Evolutionary conservation across 2,888 invertebrate genomes (phyloP).

Genomic region (Tinea pellionella): DNA sequence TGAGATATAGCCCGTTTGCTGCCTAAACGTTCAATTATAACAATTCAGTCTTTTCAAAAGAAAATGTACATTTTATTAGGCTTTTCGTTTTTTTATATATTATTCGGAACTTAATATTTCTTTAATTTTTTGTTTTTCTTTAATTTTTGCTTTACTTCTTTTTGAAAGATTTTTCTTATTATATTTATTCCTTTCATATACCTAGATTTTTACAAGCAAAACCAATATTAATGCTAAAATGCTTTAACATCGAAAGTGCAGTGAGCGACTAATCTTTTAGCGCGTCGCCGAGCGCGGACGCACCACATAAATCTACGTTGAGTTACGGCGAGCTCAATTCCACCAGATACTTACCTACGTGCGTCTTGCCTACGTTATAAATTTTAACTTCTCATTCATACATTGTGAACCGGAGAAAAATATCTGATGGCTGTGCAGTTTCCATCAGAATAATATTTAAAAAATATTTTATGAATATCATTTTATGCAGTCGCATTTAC

Average conservation of each 20-base stretch:
- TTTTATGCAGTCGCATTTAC: background rate
- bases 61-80: too few species aligned
- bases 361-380: slow-evolving; percentile 31
- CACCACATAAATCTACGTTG: slow-evolving; percentile 58
- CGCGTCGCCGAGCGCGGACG: slow-evolving; percentile 42
- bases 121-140: too few species aligned
- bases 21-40: background rate
- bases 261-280: slow-evolving; percentile 56
- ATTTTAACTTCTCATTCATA: slow-evolving; percentile 32
- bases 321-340: slow-evolving; percentile 32
- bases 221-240: background rate
- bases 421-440: background rate
- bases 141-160: too few species aligned
- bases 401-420: background rate
- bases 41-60: background rate
- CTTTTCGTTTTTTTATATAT: too few species aligned
- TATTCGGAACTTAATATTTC: too few species aligned
- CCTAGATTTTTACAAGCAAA: background rate
- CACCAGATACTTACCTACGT: slow-evolving; percentile 36
- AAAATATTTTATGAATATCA: background rate
- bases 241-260: slow-evolving; percentile 17
- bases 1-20: background rate
- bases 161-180: too few species aligned
- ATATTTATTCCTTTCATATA: background rate
- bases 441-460: background rate